phyloP scores from a whole-genome alignment of 2,888 invertebrate species.

The Suillia variegata region DNA sequence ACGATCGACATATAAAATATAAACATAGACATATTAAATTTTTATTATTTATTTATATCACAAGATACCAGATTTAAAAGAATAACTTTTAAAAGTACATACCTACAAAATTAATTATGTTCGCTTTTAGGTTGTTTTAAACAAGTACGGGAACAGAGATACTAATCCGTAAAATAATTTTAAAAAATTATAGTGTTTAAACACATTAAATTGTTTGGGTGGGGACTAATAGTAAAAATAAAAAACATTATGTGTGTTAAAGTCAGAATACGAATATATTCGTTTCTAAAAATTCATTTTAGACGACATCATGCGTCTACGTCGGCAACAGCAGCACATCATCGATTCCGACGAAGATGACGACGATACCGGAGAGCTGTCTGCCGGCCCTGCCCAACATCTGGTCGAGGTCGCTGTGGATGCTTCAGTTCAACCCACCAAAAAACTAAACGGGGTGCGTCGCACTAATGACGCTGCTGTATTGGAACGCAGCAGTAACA shows the following conservation, averaged over 20 bases:
- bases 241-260: not conserved
- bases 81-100: too few relatives aligned
- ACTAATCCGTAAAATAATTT: too few relatives aligned
- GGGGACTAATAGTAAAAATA: not conserved
- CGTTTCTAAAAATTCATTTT: slow-evolving; percentile 18
- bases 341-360: slow-evolving; percentile 70
- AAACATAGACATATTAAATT: too few relatives aligned
- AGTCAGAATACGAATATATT: not conserved
- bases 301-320: slow-evolving; percentile 62
- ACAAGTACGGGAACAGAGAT: too few relatives aligned
- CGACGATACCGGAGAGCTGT: slow-evolving; percentile 25
- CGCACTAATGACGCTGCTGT: slow-evolving; percentile 24
- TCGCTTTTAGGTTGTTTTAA: too few relatives aligned
- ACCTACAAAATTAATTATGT: too few relatives aligned
- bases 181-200: too few relatives aligned
- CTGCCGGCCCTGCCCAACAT: not conserved
- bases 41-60: too few relatives aligned
- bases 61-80: too few relatives aligned
- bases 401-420: slow-evolving; percentile 16
- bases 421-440: slow-evolving; percentile 26
- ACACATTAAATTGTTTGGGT: too few relatives aligned
- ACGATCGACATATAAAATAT: too few relatives aligned
- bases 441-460: slow-evolving; percentile 27
- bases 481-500: slow-evolving; percentile 22
- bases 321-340: slow-evolving; percentile 60